Percentiles rank a stretch among this genome's conserved stretches.
These are phyloP conservation scores for Epsilonema sp. DNA, from an alignment of 2,888 invertebrate genomes.

Conservation along the genomic window DNA sequence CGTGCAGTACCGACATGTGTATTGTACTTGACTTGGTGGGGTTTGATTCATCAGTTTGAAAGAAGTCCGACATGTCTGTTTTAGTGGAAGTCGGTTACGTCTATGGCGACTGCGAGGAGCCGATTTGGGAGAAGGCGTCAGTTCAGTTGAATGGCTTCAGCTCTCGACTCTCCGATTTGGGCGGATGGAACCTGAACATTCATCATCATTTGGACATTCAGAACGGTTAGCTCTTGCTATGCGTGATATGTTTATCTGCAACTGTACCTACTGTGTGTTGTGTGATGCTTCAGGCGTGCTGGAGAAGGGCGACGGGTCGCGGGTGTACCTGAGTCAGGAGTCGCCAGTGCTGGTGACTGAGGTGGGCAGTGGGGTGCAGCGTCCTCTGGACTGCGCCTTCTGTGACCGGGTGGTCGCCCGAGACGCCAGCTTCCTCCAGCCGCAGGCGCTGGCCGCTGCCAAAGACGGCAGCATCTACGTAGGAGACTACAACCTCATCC, in stretches of 20 bases:
- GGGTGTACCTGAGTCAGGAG: conserved; percentile 66
- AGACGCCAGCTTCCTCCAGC: conserved; percentile 50
- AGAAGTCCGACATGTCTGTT: conserved; percentile 9
- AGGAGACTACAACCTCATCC: conserved; percentile 23
- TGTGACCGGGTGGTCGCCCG: conserved; percentile 29
- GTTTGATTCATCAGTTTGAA: too few species aligned
- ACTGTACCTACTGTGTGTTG: neutral
- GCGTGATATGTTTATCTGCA: neutral
- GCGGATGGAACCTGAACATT: conserved; percentile 90
- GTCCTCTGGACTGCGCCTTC: conserved; percentile 52
- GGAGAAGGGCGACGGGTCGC: conserved; percentile 89
- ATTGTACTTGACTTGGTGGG: too few species aligned
- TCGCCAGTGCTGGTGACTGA: conserved; percentile 71
- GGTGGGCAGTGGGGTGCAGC: conserved; percentile 73
- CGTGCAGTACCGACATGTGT: too few species aligned
- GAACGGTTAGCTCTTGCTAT: conserved; percentile 45
- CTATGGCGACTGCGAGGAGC: conserved; percentile 58
- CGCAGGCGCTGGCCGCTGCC: conserved; percentile 77
- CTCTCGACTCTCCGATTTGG: conserved; percentile 84
- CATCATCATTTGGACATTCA: conserved; percentile 97
- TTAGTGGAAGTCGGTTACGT: conserved; percentile 64
- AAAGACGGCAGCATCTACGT: conserved; percentile 80
- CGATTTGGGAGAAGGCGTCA: conserved; percentile 86
- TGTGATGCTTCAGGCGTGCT: conserved; percentile 48
- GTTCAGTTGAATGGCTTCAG: conserved; percentile 83